Base-by-base conservation (phyloP, 2,113 vertebrate genomes). In the Vulpes lagopus region DNA sequence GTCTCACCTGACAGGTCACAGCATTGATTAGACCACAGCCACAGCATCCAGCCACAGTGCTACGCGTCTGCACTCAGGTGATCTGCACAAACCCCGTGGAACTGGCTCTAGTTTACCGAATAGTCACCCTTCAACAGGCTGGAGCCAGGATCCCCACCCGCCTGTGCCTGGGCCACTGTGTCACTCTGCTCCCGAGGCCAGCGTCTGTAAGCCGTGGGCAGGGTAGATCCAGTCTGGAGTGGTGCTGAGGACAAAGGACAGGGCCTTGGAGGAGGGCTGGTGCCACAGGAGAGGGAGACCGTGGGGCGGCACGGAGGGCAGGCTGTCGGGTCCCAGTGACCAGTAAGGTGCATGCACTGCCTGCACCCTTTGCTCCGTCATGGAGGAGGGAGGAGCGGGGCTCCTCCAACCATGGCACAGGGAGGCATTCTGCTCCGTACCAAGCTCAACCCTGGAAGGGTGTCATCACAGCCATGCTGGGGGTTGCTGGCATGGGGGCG, bases 401-500 rank as follows among this genome's bases (percentile, higher is more conserved):
- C 67, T 23, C 55, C 5, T 49, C 17, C 51, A 1, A 4, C 35
- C 2, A 3, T 9, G 0, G 15, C 11, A 11, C 32, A 4, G 20
- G 27, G 16, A 62, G 55, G 7, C 17, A 49, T 53, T 80, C 55
- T 59, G 20, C 43, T 20, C 93, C 4, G 2, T 43, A 55, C n/a
- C 0, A 0, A 64, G 64, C 49, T 0, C 0, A 10, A 53, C 38
- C 49, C 35, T 5, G 1, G 2, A 25, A 32, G 15, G 1, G 16
- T 69, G 35, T 59, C 35, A 1, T 17, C 23, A 14, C 25, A 38
- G 32, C 14, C 22, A 9, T 8, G 8, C 32, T 27, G 3, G 76
- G 0, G 16, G 12, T 0, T 53, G 12, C 23, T 2, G 0, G 19
- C 4, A 1, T 0, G 27, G 5, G 30, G 35, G 23, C 7, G 51